Evolutionary conservation across 2,797 vertebrate genomes (phyloP), one percentile per base, ranked within the genome.

Genomic region (Pipistrellus pipistrellus): DNA sequence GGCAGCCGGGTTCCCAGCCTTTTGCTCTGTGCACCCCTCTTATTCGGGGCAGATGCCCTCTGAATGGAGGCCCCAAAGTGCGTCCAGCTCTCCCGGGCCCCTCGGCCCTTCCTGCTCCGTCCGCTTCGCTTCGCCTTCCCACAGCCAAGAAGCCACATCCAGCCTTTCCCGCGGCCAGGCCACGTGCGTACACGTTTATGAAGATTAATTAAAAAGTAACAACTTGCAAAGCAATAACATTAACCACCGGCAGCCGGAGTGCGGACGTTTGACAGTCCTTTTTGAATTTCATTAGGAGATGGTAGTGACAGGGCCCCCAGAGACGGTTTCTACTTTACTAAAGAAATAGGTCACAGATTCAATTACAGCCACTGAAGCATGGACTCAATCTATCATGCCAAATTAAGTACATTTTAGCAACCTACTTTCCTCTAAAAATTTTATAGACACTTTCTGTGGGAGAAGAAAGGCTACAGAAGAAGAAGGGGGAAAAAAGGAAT

Each of bases 321-420:
- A 99, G 99, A 99, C 99, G 99, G 99, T 99, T 99, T 99, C 98
- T 98, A 98, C 98, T 99, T 99, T 99, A 99, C 99, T 98, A 99
- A 99, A 99, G 99, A 99, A 99, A 99, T 99, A 99, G 99, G 99
- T 99, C 99, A 99, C 99, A 99, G 99, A 99, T 99, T 99, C 99
- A 99, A 99, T 99, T 99, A 99, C 99, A 99, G 99, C 98, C 99
- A 99, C 98, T 99, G 99, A 99, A 99, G 99, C 99, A 99, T 99
- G 99, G 99, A 99, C 99, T 99, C 99, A 99, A 99, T 99, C 99
- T 99, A 99, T 99, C 99, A 99, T 99, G 99, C 99, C 99, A 99
- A 99, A 99, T 99, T 99, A 99, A 99, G 99, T 99, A 99, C 99
- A 99, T 99, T 99, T 99, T 99, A 99, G 99, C 99, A 99, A 99